phyloP scores from a whole-genome alignment of 2,113 vertebrate genomes.

The Proteles cristata region DNA sequence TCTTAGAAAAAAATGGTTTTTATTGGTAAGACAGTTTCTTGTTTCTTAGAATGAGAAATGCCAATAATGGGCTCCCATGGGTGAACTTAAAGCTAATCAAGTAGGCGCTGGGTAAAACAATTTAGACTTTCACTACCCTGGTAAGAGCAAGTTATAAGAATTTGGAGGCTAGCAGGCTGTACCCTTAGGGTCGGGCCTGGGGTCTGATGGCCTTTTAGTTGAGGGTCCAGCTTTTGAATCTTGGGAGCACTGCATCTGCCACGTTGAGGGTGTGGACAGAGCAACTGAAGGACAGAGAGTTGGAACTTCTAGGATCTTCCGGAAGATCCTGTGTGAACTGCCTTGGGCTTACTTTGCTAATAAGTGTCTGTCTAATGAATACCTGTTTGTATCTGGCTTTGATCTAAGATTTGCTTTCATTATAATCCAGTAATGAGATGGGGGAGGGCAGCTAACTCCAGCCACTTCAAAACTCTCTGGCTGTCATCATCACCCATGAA shows the following conservation, averaged over 20 bases:
- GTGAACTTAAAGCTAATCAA: not conserved
- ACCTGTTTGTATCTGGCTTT: not conserved
- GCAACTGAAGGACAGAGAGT: not conserved
- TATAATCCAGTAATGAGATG: not conserved
- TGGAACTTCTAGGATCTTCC: not conserved
- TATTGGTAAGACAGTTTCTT: not conserved
- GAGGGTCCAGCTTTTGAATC: not conserved
- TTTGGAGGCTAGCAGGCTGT: not conserved
- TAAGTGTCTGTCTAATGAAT: not conserved
- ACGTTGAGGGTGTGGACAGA: accelerated
- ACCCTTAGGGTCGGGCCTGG: not conserved
- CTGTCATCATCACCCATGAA: not conserved
- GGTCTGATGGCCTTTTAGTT: not conserved
- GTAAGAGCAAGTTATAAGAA: not conserved
- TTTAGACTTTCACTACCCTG: not conserved
- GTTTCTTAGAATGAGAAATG: not conserved
- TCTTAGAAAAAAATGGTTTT: not conserved
- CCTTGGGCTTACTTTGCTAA: not conserved
- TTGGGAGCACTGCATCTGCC: not conserved
- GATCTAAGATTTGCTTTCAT: not conserved
- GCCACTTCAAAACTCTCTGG: not conserved
- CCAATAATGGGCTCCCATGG: not conserved
- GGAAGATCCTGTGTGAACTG: not conserved
- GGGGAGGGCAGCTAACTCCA: not conserved
- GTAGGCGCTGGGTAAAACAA: not conserved